Percentiles rank a stretch among this genome's conserved stretches.
These are phyloP conservation scores for Bucorvus abyssinicus DNA, from an alignment of 2,797 vertebrate genomes.

Conservation along the genomic window DNA sequence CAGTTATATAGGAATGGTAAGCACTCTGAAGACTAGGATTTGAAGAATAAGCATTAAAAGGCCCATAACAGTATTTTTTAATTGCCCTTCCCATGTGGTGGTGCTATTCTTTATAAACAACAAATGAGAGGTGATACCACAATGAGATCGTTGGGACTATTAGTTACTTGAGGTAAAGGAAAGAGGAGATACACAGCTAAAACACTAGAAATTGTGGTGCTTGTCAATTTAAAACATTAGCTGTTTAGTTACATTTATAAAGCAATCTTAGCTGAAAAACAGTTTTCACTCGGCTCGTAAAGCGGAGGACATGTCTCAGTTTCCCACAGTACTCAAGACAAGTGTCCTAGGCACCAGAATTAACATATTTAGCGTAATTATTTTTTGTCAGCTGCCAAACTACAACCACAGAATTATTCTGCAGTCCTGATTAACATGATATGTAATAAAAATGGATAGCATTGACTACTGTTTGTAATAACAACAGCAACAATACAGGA, in stretches of 20 bases:
- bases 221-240: neutral
- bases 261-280: neutral
- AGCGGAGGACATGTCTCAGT: neutral
- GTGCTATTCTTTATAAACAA: neutral
- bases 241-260: neutral
- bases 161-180: neutral
- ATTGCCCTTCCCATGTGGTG: neutral
- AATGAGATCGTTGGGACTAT: neutral
- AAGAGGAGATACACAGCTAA: neutral
- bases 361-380: neutral
- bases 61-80: neutral
- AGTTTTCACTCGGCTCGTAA: neutral
- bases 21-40: neutral
- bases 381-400: neutral
- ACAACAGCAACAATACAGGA: neutral
- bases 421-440: neutral
- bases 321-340: neutral
- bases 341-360: neutral
- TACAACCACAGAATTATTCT: neutral
- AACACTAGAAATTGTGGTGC: neutral
- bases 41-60: neutral
- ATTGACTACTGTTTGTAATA: neutral
- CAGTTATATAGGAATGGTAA: neutral
- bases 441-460: neutral
- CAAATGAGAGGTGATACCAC: neutral